Base-by-base conservation (phyloP, 1,140 invertebrate genomes). In the Cherax quadricarinatus region DNA sequence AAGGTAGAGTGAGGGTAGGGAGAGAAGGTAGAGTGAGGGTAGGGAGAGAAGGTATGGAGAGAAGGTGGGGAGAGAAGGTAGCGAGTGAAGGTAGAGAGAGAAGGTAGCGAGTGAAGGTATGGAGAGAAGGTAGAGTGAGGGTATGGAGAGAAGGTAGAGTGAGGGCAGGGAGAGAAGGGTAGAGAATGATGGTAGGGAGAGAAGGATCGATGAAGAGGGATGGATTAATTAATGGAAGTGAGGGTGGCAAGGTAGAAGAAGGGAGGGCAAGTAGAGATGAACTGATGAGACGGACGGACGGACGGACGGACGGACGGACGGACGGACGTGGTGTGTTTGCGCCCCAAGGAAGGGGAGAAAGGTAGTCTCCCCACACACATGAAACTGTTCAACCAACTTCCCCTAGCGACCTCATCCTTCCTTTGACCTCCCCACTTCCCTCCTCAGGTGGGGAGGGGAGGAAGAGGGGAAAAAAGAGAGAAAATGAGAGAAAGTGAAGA, bases 311-410 rank as follows among this genome's bases (percentile, higher is more conserved):
- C 2, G n/a, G 51, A 83, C 14, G n/a, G 49, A 53, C 51, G 21
- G 51, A n/a, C 21, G 18, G 24, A 41, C 4, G 5, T 12, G 1
- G 70, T 12, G 70, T 75, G 70, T 30, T 24, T 75, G 70, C 30
- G 24, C 30, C 70, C 24, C 70, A 0, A 18, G 6, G 82, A 21
- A 60, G 82, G 83, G 4, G 4, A 16, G 2, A 57, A 21, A 62
- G 82, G 83, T 3, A 18, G 18, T 70, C 49, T 84, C 48, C 57
- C 53, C 24, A 12, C 82, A 49, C 3, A 73, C 83, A 70, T 85
- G 62, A 85, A 85, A 85, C 83, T 85, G 83, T 85, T 60, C 30
- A 18, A 70, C n/a, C 83, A 85, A 85, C 83, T 85, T 85, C 16
- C 82, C 30, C 53, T 16, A 4, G 30, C 60, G 24, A 30, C 83